A percentile compares a stretch with the other conserved stretches of the same genome.
Conservation (phyloP, 2,797 vertebrate species). For the Stomatorhinus walkeri region DNA sequence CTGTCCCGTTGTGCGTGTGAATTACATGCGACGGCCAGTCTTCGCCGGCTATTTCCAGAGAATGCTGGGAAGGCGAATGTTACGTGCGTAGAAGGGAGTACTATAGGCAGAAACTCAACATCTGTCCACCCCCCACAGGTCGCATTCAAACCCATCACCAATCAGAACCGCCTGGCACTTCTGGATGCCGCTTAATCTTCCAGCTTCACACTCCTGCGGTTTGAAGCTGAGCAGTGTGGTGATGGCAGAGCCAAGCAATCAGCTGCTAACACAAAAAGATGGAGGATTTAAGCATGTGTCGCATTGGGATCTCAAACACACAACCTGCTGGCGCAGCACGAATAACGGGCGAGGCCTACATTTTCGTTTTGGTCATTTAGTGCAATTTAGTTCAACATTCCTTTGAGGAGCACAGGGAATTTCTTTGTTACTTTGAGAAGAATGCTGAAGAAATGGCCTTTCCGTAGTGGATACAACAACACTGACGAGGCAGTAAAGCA, state of each 20-base stretch:
- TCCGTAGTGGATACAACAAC: background rate
- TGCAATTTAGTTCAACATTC: background rate
- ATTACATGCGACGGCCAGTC: slow-evolving; percentile 24
- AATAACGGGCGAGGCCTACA: background rate
- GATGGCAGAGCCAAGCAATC: background rate
- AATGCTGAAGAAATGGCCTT: background rate
- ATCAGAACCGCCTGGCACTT: slow-evolving; percentile 43
- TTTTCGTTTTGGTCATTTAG: background rate
- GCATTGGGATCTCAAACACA: background rate
- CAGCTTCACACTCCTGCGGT: background rate
- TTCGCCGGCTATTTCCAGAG: slow-evolving; percentile 25
- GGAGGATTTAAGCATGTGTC: background rate
- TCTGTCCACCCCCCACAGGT: slow-evolving; percentile 54
- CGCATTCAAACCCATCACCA: slow-evolving; percentile 52
- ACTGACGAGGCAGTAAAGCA: background rate
- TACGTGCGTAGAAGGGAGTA: slow-evolving; percentile 18
- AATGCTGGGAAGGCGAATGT: background rate
- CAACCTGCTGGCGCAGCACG: background rate
- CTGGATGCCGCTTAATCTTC: slow-evolving; percentile 37
- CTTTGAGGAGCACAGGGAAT: background rate
- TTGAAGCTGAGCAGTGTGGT: slow-evolving; percentile 1
- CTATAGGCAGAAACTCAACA: slow-evolving; percentile 38
- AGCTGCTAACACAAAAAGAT: background rate
- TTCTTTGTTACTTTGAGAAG: background rate
- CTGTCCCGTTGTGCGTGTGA: slow-evolving; percentile 36